A percentile compares a stretch with the other conserved stretches of the same genome.
Conservation (phyloP, 1,140 invertebrate species). For the Drosophila bifasciata region DNA sequence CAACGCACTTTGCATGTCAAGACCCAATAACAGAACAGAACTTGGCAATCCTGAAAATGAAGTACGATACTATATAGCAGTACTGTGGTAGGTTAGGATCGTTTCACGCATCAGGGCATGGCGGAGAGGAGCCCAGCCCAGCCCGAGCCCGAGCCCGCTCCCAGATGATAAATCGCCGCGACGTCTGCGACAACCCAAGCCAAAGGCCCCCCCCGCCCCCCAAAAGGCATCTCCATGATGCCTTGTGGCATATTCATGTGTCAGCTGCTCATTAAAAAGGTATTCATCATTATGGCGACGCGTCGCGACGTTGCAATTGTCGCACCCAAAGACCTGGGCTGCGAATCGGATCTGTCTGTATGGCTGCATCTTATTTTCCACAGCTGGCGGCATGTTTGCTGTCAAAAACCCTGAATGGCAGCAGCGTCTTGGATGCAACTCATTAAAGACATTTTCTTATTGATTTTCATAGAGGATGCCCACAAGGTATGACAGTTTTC, state of each 20-base stretch:
- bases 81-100: constrained; percentile 73
- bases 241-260: constrained; percentile 63
- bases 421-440: background rate
- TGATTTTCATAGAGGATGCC: constrained; percentile 19
- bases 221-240: too few species aligned
- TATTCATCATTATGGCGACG: constrained; percentile 71
- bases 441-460: constrained; percentile 29
- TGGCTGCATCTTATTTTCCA: constrained; percentile 29
- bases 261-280: constrained; percentile 81
- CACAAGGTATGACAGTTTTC: too few species aligned
- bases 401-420: constrained; percentile 39
- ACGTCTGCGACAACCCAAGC: too few species aligned
- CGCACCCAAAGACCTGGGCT: constrained; percentile 63
- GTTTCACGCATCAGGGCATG: constrained; percentile 45
- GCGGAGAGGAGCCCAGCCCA: too few species aligned
- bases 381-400: constrained; percentile 59
- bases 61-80: too few species aligned
- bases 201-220: too few species aligned
- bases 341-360: constrained; percentile 32
- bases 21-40: constrained; percentile 55
- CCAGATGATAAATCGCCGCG: constrained; percentile 66
- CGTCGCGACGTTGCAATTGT: constrained; percentile 57
- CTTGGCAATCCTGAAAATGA: constrained; percentile 41
- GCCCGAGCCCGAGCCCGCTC: background rate
- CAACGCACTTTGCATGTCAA: constrained; percentile 59